phyloP scores from a whole-genome alignment of 2,888 invertebrate genomes.

The Notodonta dromedarius region DNA sequence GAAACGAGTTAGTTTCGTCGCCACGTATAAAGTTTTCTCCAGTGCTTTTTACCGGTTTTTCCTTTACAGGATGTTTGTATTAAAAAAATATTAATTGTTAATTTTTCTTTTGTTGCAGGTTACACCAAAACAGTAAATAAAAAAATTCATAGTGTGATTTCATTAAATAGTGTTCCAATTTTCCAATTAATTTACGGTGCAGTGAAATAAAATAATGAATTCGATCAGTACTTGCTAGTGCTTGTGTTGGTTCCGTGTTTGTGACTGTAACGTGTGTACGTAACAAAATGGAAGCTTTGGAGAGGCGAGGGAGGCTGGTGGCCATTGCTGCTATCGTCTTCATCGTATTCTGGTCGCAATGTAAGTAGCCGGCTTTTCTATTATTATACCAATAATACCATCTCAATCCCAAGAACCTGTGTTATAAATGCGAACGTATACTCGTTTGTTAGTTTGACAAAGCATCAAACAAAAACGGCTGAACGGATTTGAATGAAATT shows the following conservation, averaged over 20 bases:
- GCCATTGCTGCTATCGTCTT: slow-evolving; percentile 58
- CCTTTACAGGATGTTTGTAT: too few relatives aligned
- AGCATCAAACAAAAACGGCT: too few relatives aligned
- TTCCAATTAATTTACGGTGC: slow-evolving; percentile 23
- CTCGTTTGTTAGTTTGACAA: too few relatives aligned
- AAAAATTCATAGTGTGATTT: slow-evolving; percentile 13
- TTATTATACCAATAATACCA: too few relatives aligned
- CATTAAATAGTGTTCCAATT: slow-evolving; percentile 20
- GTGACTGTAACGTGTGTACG: slow-evolving; percentile 14
- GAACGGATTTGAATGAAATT: too few relatives aligned
- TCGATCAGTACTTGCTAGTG: slow-evolving; percentile 38
- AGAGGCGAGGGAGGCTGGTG: slow-evolving; percentile 62
- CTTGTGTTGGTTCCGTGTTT: slow-evolving; percentile 33
- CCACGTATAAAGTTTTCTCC: too few relatives aligned
- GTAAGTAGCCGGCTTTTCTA: slow-evolving; percentile 60
- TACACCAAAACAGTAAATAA: slow-evolving; percentile 12
- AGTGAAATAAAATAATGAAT: slow-evolving; percentile 36
- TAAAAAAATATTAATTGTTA: neutral
- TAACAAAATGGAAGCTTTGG: slow-evolving; percentile 74
- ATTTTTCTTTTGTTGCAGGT: slow-evolving; percentile 46
- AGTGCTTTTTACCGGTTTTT: too few relatives aligned
- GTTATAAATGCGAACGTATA: too few relatives aligned
- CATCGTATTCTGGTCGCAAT: slow-evolving; percentile 68
- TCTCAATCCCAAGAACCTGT: too few relatives aligned
- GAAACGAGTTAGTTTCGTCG: too few relatives aligned